Percentiles rank a stretch among this genome's conserved stretches.
phyloP scores from a whole-genome alignment of 2,888 invertebrate genomes.

The Cantharis nigra region DNA sequence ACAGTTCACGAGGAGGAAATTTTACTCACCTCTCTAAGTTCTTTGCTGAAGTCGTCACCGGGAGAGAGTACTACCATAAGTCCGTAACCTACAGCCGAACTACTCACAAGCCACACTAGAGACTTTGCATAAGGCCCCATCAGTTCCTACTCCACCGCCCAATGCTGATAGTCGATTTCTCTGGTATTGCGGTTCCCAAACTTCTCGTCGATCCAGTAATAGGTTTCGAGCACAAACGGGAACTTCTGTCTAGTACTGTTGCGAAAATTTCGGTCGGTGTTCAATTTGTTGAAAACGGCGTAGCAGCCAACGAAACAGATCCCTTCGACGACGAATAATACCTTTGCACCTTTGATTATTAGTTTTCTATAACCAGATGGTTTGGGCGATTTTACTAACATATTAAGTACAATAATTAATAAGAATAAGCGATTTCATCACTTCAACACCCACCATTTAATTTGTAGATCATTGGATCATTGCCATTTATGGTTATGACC shows the following conservation, averaged over 20 bases:
- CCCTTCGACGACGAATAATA: conserved; percentile 64
- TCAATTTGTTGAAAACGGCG: conserved; percentile 69
- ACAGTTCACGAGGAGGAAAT: not conserved
- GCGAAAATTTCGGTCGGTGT: conserved; percentile 74
- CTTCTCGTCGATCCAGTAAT: conserved; percentile 71
- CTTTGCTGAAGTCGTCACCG: conserved; percentile 49
- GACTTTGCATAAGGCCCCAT: conserved; percentile 54
- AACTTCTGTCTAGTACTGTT: conserved; percentile 69
- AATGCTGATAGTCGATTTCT: conserved; percentile 61
- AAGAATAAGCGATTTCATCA: not conserved
- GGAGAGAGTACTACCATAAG: conserved; percentile 62
- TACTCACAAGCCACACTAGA: conserved; percentile 63
- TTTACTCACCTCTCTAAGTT: conserved; percentile 37
- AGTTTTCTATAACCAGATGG: conserved; percentile 58
- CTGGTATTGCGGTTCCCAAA: conserved; percentile 60
- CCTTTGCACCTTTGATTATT: conserved; percentile 60
- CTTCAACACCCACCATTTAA: not conserved
- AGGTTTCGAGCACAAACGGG: conserved; percentile 68
- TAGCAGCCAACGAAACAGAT: conserved; percentile 64
- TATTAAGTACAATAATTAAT: conserved; percentile 49
- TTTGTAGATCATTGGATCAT: not conserved
- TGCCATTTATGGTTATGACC: not conserved
- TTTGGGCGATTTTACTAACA: conserved; percentile 70
- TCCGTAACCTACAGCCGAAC: conserved; percentile 65
- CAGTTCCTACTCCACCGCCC: conserved; percentile 56